phyloP scores from a whole-genome alignment of 2,797 vertebrate species.

The Pangasius krempfi region DNA sequence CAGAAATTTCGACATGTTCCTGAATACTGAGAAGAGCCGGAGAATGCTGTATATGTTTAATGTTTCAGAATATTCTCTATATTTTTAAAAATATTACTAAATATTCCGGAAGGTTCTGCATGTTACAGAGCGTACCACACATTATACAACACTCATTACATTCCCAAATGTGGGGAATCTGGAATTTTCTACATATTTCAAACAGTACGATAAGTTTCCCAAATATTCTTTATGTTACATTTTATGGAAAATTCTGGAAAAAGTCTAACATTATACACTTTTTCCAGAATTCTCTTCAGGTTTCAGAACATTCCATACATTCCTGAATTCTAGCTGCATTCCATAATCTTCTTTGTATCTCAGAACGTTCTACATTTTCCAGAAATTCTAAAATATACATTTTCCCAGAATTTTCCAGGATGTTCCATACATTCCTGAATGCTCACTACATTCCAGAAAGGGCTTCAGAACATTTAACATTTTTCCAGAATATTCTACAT shows the following conservation, averaged over 20 bases:
- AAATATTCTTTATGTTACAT: neutral
- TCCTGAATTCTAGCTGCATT: neutral
- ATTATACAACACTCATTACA: too few species aligned
- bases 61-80: too few species aligned
- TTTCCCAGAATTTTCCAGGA: neutral
- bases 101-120: too few species aligned
- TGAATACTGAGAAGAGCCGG: too few species aligned
- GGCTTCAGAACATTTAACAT: too few species aligned
- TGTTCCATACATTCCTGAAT: neutral
- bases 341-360: neutral
- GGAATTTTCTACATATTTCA: neutral
- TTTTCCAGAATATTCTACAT: neutral
- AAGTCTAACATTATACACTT: neutral
- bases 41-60: too few species aligned
- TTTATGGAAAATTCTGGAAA: neutral
- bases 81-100: too few species aligned
- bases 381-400: neutral
- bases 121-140: too few species aligned
- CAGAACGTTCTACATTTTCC: neutral
- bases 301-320: neutral
- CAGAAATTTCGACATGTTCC: too few species aligned
- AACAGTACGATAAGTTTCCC: neutral
- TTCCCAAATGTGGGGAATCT: too few species aligned
- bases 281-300: neutral
- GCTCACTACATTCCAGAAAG: neutral